These are phyloP conservation scores for Acleris laterana DNA, from an alignment of 2,888 invertebrate genomes.

Conservation along the genomic window DNA sequence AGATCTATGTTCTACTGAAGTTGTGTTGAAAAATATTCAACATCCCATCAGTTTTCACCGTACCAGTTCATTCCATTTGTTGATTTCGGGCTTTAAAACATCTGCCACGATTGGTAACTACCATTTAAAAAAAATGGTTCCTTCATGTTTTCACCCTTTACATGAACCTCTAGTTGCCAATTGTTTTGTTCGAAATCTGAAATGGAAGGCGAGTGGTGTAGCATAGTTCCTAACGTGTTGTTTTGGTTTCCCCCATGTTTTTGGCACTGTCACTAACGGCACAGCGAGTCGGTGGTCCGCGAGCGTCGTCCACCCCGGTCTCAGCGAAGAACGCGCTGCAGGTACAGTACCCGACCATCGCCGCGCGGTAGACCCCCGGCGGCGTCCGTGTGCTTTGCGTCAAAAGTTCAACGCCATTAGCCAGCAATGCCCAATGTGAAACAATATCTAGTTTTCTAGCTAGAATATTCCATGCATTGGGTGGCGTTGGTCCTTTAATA, in stretches of 20 bases:
- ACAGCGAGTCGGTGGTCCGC: conserved; percentile 81
- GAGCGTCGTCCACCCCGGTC: conserved; percentile 83
- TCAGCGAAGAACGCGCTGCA: conserved; percentile 86
- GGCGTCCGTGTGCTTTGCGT: conserved; percentile 52
- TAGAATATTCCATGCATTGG: not conserved
- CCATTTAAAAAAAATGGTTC: too few relatives aligned
- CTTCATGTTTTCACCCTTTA: not conserved
- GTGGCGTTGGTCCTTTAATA: too few relatives aligned
- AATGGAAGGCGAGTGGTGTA: conserved; percentile 47
- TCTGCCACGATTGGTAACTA: not conserved
- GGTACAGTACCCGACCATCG: conserved; percentile 85
- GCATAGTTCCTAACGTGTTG: conserved; percentile 77
- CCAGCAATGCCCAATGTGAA: too few relatives aligned
- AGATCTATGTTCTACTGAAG: conserved; percentile 25
- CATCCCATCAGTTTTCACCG: conserved; percentile 21
- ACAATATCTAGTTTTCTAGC: not conserved
- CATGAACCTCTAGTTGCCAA: not conserved
- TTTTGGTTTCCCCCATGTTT: conserved; percentile 72
- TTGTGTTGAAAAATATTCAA: conserved; percentile 27
- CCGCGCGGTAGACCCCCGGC: conserved; percentile 69
- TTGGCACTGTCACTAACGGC: conserved; percentile 75
- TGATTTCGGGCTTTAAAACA: conserved; percentile 6
- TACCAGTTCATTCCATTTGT: conserved; percentile 17
- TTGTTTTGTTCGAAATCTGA: conserved; percentile 3
- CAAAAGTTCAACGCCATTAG: conserved; percentile 41